Base-by-base conservation (phyloP, 2,888 invertebrate species). In the Callinectes sapidus region DNA sequence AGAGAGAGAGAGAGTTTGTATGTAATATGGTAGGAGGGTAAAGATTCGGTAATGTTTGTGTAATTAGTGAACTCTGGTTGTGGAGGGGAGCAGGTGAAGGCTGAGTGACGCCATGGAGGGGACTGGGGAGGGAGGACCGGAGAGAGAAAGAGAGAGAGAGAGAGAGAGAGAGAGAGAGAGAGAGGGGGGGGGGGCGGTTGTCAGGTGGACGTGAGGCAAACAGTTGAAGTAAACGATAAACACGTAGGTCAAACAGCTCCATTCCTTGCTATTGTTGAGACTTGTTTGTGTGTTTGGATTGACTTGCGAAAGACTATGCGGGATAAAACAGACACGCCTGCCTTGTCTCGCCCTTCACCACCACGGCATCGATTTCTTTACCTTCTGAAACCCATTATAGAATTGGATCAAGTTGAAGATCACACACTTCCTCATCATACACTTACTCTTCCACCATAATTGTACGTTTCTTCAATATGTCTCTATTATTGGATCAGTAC, bases 151-250 rank as follows among this genome's bases (percentile, higher is more conserved):
- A 16, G 35, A 35, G 81, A 81, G 81, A 35, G 35, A 81, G 81
- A 81, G 81, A 81, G 81, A 81, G 81, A 81, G 81, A 81, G 81
- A 81, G 81, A 81, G 81, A 81, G 81, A 81, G 81, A 81, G 81
- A 81, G 81, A 81, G 81, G 35, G 81, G 35, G 8, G 3, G 28
- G 10, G 28, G 28, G 18, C 3, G 71, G 71, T 28, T n/a, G 81
- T 32, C 81, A 81, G 32, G 1, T 81, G 81, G 81, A 35, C 81
- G 32, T 81, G 35, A 81, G 35, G 81, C 35, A 81, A 81, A 81
- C 81, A 81, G 35, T 16, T 35, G 14, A 16, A 16, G 32, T 81
- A 35, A 81, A 81, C 35, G 81, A 35, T 81, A 81, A 81, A 81
- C 81, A 81, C 81, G 13, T 71, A 71, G 3, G 3, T 35, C 23